These are phyloP conservation scores for Dinocampus coccinellae DNA, from an alignment of 2,888 invertebrate species.

Conservation along the genomic window DNA sequence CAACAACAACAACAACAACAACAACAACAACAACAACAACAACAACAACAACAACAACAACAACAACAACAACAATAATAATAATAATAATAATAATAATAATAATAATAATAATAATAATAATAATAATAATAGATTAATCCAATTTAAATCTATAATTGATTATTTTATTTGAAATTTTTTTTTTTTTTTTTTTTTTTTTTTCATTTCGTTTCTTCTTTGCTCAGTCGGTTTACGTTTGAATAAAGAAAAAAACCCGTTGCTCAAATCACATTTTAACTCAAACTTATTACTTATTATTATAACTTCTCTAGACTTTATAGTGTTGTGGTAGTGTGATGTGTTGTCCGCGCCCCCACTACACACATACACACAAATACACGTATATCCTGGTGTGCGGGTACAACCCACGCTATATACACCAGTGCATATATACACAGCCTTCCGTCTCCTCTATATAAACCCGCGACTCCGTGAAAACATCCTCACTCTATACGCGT, in stretches of 20 bases:
- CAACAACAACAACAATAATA: too few species aligned
- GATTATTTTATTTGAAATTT: not conserved
- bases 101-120: too few species aligned
- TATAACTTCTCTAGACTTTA: slow-evolving; percentile 54
- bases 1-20: too few species aligned
- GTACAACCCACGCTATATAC: slow-evolving; percentile 50
- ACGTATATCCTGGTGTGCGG: slow-evolving; percentile 2
- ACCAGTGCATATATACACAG: slow-evolving; percentile 46
- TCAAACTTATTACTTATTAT: slow-evolving; percentile 56
- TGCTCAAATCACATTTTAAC: slow-evolving; percentile 36
- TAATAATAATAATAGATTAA: too few species aligned
- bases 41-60: too few species aligned
- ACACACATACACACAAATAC: too few species aligned
- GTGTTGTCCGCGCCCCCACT: not conserved
- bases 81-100: too few species aligned
- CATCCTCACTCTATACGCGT: slow-evolving; percentile 65
- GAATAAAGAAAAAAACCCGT: not conserved
- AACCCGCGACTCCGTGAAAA: slow-evolving; percentile 61
- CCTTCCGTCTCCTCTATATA: slow-evolving; percentile 65
- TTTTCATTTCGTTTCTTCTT: not conserved
- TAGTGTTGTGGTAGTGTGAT: not conserved
- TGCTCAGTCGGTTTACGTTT: not conserved
- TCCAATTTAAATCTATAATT: not conserved
- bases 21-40: too few species aligned
- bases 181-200: not conserved